phyloP scores from a whole-genome alignment of 2,888 invertebrate species.

The Papilio demoleus region DNA sequence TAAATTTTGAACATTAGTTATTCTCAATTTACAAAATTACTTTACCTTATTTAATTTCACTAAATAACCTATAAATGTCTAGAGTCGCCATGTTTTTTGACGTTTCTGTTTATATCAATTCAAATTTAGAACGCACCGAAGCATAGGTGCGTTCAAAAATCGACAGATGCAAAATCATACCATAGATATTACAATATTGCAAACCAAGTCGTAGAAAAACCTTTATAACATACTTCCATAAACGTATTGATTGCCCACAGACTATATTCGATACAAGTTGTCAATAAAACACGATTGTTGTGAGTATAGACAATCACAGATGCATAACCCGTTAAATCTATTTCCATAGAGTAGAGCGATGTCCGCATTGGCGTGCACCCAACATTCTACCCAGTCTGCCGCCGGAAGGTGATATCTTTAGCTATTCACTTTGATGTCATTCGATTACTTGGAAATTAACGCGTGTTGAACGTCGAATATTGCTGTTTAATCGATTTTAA shows the following conservation, averaged over 20 bases:
- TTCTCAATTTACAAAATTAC: background rate
- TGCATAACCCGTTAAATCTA: conserved; percentile 52
- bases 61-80: background rate
- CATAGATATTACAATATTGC: too few species aligned
- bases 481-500: conserved; percentile 37
- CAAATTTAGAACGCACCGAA: too few species aligned
- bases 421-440: conserved; percentile 50
- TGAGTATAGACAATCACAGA: conserved; percentile 50
- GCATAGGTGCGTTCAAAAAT: too few species aligned
- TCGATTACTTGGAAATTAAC: conserved; percentile 45
- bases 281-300: conserved; percentile 32
- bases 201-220: too few species aligned
- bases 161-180: too few species aligned
- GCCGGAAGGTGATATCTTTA: conserved; percentile 52
- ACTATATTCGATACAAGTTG: background rate
- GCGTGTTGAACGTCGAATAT: conserved; percentile 27
- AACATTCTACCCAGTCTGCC: conserved; percentile 51
- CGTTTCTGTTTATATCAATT: too few species aligned
- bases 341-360: conserved; percentile 53
- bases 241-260: background rate
- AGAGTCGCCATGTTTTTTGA: too few species aligned
- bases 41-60: background rate
- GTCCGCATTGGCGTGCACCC: conserved; percentile 53
- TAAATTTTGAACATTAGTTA: background rate
- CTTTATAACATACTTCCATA: background rate